Evolutionary conservation across 2,888 invertebrate species (phyloP), one percentile per base, ranked within the genome.

Genomic region (Coelinius sp.): DNA sequence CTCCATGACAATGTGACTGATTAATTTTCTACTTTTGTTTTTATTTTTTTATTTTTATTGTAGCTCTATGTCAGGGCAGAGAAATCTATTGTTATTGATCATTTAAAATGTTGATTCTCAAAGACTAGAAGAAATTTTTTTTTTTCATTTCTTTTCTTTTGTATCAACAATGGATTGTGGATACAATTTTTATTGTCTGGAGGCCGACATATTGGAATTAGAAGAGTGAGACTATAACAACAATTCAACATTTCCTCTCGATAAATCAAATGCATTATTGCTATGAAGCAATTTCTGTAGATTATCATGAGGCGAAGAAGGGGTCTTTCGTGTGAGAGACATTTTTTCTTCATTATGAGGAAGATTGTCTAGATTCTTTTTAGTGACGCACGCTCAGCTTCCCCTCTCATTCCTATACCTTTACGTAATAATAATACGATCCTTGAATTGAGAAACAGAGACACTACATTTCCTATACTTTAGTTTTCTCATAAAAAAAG

Each of bases 371-470:
- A 49, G 46, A 31, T 3, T 59, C 7, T 59, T 59, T 59, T 35
- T 10, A 17, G 17, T 35, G 59, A 59, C 35, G 59, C 59, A 59
- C 59, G 20, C 25, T 31, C 35, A 59, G 35, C 35, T 17, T 59
- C 35, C 25, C 24, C 31, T 5, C 17, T 35, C 10, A 31, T 7
- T 59, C 25, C 10, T 31, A n/a, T 22, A 14, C 59, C 17, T 17
- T 59, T 31, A 59, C 59, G 59, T 59, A 59, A 59, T 25, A 59
- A 59, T 25, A 8, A 59, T 31, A 14, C 20, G 35, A 59, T 59
- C 31, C 7, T 20, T 59, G 31, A 20, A 59, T n/a, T 20, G 31
- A 59, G 59, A 20, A 59, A 53, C 24, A 53, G 27, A 59, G 2
- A 31, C 31, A 14, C 10, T 3, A 31, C 10, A 41, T 49, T 49